Evolutionary conservation across 2,113 vertebrate genomes (phyloP), one percentile per base, ranked within the genome.

Genomic region (Microtus ochrogaster): DNA sequence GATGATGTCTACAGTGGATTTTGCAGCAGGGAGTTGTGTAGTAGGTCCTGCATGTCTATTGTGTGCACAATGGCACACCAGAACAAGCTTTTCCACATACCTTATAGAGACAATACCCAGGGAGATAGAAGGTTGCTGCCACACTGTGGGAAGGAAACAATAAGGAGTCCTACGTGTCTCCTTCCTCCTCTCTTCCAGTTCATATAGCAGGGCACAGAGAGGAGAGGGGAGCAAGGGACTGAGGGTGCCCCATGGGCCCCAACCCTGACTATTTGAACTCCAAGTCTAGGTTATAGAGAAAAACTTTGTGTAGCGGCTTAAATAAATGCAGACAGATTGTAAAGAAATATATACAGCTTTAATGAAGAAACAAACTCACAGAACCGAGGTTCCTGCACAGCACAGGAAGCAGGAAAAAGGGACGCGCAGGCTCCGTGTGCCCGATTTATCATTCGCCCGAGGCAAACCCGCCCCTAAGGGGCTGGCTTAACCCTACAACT

Each of bases 121-220:
- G 36, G 90, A 65, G n/a, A 24, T 3, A n/a, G 1, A 0, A 5
- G 8, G 33, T 49, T 28, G 3, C 12, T 52, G 30, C 33, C 49
- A 36, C 8, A 17, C 11, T 2, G 7, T 0, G 41, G 61, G 21
- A 3, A 70, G 14, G 7, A 21, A 28, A 26, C 0, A 21, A 41
- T 52, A 21, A 8, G 17, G 2, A 63, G 36, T 66, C 1, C 5
- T 77, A 11, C 11, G 0, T 90, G 19, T 3, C 52, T 28, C 72
- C 7, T 91, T 10, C 3, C 36, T 52, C 39, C 1, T 36, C 12
- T 41, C 13, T 3, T 8, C 7, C 8, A 12, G 10, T 52, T 28
- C 28, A 3, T 1, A 4, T 44, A 49, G 21, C 63, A 89, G 72
- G 79, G 13, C 65, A 8, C 12, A 33, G 55, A n/a, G 24, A 52